Percentiles rank a stretch among this genome's conserved stretches.
phyloP scores from a whole-genome alignment of 2,797 vertebrate genomes.

The Coreius guichenoti region DNA sequence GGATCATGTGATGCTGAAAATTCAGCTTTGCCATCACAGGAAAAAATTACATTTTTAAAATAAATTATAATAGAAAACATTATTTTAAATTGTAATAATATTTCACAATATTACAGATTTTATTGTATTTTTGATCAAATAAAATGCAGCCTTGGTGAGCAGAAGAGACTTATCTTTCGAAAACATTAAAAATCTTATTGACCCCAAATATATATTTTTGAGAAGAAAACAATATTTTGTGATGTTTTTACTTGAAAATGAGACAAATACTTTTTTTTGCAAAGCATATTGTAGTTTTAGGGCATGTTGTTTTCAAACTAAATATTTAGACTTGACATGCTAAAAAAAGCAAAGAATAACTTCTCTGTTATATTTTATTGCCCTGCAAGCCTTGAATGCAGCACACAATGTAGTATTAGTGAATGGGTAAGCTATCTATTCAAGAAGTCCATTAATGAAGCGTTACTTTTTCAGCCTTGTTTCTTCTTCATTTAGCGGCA shows the following conservation, averaged over 20 bases:
- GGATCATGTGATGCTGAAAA: background rate
- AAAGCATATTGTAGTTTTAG: background rate
- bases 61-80: background rate
- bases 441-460: background rate
- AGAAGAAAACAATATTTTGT: background rate
- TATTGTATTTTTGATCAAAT: background rate
- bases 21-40: background rate
- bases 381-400: background rate
- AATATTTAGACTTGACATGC: background rate
- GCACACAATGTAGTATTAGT: background rate
- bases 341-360: background rate
- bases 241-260: background rate
- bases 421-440: background rate
- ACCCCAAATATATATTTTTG: background rate
- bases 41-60: background rate
- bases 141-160: background rate
- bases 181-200: background rate
- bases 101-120: background rate
- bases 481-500: constrained; percentile 76
- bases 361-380: background rate
- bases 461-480: constrained; percentile 28
- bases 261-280: background rate
- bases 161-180: background rate
- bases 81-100: background rate
- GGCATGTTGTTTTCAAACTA: background rate